Base-by-base conservation (phyloP, 2,113 vertebrate genomes). In the Labeo rohita region DNA sequence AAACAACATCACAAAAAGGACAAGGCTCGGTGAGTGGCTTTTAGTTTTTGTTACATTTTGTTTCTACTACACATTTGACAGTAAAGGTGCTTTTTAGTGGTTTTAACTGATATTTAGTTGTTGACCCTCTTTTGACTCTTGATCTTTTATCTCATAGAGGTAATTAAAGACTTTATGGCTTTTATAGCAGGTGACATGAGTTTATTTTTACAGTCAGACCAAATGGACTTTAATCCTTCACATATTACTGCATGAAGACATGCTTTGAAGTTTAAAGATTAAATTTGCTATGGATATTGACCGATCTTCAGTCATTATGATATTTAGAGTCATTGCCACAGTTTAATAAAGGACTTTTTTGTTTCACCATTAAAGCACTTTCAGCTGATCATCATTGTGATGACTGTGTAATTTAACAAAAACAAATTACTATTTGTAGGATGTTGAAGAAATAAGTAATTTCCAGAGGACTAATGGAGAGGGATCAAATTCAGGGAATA, bases 381-480 rank as follows among this genome's bases (percentile, higher is more conserved):
- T 34, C 34, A 7, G 0, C 2, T 66, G 23, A 66, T 49, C 23
- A 66, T 34, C 18, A 47, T 79, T 39, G 39, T 39, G 39, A 39
- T 45, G 34, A 80, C 11, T 6, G 3, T 47, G 18, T 45, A 47
- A 74, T 47, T 43, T 74, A 21, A 74, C 3, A 74, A 49, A 49
- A 74, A 49, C 43, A 23, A 74, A 49, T 74, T 3, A 49, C 18
- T 74, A 3, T 23, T 43, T 68, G 6, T 47, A 95, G 93, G 92
- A 93, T 0, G 92, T 94, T 47, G 87, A 88, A 54, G 87, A 91
- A 0, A 2, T 91, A 0, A 45, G 0, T 0, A 39, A 83, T 85
- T 6, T 45, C 10, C 70, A n/a, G 8, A 89, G 56, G 21, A 87
- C 13, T 16, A 16, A 13, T 9, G n/a, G 43, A 49, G 21, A 49